Base-by-base conservation (phyloP, 2,113 vertebrate genomes). In the Colossoma macropomum region DNA sequence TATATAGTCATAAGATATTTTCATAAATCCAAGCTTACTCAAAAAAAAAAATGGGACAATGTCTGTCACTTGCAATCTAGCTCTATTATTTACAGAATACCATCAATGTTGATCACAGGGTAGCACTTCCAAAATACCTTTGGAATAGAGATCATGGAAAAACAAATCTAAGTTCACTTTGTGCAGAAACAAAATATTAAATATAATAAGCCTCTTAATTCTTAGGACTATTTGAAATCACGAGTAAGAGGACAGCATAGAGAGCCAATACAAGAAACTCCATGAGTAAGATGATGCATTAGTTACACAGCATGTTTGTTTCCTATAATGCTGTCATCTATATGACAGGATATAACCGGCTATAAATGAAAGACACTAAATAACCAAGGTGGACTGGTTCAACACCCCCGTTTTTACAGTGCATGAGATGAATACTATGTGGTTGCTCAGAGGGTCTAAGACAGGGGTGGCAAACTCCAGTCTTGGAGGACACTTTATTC, bases 71-170 rank as follows among this genome's bases (percentile, higher is more conserved):
- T 76, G 63, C 32, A 34, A 38, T 62, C 72, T 65, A 71, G 41
- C 25, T 38, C 34, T 83, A 79, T 48, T 82, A 83, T 83, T 83
- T 83, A 83, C 85, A 86, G 52, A 83, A 80, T 48, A 72, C 65
- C 80, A 83, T n/a, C 74, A 52, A 60, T 32, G 28, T 59, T 38
- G 41, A 65, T 63, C 70, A 45, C 63, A 76, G 23, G 41, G 45
- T 21, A 54, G 68, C 27, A 74, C 54, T 27, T 71, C 38, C 68
- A 71, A 71, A 70, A 73, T 1, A n/a, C 68, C 41, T 52, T 38
- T 45, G 38, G 41, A 71, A 25, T 13, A 41, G 32, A 69, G 59
- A n/a, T 71, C 38, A 45, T 15, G 4, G 38, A n/a, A 25, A 71
- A 45, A 5, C 34, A 41, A 71, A 13, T 34, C 19, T 45, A 23